These are phyloP conservation scores for Epirrhoe tristata DNA, from an alignment of 2,888 invertebrate species.

Conservation along the genomic window DNA sequence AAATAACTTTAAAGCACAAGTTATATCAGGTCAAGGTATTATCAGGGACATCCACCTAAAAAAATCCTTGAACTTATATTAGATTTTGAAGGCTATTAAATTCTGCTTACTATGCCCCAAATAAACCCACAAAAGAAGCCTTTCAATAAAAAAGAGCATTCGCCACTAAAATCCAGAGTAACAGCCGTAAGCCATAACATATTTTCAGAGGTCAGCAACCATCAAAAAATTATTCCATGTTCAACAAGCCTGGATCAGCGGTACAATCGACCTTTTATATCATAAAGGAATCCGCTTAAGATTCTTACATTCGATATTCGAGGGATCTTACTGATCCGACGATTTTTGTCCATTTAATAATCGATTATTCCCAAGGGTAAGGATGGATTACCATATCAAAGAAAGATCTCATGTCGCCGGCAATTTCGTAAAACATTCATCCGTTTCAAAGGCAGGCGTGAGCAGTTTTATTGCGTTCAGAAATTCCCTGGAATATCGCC, in stretches of 20 bases:
- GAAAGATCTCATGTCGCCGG: constrained; percentile 74
- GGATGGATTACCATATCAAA: constrained; percentile 81
- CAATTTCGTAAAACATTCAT: constrained; percentile 76
- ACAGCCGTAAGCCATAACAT: constrained; percentile 38
- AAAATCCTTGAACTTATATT: not conserved
- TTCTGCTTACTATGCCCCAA: constrained; percentile 14
- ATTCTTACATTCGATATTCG: constrained; percentile 62
- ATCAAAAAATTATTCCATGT: constrained; percentile 47
- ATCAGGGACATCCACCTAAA: no score
- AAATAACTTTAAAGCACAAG: no score
- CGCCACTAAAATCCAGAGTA: constrained; percentile 27
- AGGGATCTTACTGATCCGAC: constrained; percentile 64
- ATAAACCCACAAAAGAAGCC: constrained; percentile 32
- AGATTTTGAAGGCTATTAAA: constrained; percentile 2
- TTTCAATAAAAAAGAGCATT: constrained; percentile 30
- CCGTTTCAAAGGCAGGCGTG: constrained; percentile 59
- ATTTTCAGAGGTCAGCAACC: constrained; percentile 44
- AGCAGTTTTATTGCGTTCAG: constrained; percentile 59
- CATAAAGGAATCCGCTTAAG: constrained; percentile 70
- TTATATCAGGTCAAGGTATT: no score
- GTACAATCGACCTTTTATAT: constrained; percentile 62
- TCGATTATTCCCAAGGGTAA: constrained; percentile 75
- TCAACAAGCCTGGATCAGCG: constrained; percentile 49
- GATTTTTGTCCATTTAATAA: constrained; percentile 80
- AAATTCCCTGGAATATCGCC: constrained; percentile 56